Conservation (phyloP, 23 tunicate species). For the Ascidia mentula region DNA sequence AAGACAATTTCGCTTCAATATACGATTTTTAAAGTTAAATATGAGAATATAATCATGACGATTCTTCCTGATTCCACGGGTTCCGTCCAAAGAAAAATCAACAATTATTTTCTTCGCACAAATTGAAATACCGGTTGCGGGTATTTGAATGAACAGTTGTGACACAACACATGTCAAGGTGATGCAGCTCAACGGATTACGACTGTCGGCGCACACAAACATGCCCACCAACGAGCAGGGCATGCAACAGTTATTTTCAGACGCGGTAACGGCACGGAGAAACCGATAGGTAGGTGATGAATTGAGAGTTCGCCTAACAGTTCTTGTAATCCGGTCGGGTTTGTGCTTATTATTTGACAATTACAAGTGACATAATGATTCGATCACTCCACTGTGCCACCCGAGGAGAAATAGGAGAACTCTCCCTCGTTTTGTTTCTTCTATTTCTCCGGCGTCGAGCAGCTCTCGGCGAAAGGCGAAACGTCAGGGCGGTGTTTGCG, state of each 20-base stretch:
- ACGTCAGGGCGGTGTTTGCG: neutral
- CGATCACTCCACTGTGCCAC: neutral
- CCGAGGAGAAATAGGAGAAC: neutral
- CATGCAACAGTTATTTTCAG: neutral
- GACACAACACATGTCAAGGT: neutral
- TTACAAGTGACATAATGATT: constrained; percentile 6
- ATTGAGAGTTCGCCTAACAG: neutral
- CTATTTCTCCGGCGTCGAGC: neutral
- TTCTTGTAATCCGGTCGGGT: constrained; percentile 1
- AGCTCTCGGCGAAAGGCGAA: neutral
- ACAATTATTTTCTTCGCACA: too few species aligned
- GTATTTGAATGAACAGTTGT: too few species aligned
- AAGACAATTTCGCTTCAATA: too few species aligned
- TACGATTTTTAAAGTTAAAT: too few species aligned
- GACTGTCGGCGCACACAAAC: neutral
- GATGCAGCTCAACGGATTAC: neutral
- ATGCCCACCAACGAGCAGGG: constrained; percentile 6
- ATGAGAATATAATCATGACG: too few species aligned
- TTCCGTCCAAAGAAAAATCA: too few species aligned
- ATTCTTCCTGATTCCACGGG: too few species aligned
- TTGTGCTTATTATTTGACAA: neutral
- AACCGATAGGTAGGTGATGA: neutral
- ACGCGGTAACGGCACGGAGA: neutral
- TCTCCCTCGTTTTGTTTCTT: neutral
- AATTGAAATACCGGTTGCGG: too few species aligned